Percentiles rank a stretch among this genome's conserved stretches.
These are phyloP conservation scores for Philonicus albiceps DNA, from an alignment of 2,888 invertebrate species.

Conservation along the genomic window DNA sequence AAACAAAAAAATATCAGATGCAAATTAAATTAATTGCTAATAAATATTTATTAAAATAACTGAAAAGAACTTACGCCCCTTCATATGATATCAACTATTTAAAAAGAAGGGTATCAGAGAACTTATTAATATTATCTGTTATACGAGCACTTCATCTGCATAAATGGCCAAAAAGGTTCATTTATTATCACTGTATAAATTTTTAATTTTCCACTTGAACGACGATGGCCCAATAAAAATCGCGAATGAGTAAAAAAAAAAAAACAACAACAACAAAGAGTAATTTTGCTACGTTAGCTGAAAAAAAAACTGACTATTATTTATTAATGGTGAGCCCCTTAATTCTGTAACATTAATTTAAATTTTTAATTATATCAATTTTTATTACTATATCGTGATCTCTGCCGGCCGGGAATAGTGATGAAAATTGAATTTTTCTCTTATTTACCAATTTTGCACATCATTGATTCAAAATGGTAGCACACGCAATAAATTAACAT, in stretches of 20 bases:
- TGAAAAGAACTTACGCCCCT: not conserved
- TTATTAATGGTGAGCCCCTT: not conserved
- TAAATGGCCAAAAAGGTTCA: not conserved
- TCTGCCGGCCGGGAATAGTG: not conserved
- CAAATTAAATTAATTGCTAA: not conserved
- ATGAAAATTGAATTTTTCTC: slow-evolving; percentile 25
- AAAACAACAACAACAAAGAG: no score
- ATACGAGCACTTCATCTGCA: not conserved
- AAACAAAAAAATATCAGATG: not conserved
- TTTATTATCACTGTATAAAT: not conserved
- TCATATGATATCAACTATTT: not conserved
- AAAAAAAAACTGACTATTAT: not conserved
- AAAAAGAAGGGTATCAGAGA: not conserved
- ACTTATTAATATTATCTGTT: not conserved
- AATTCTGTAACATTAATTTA: slow-evolving; percentile 12
- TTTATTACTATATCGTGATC: not conserved
- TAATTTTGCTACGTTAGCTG: not conserved
- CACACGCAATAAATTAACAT: not conserved
- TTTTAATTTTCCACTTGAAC: slow-evolving; percentile 12
- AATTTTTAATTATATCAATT: slow-evolving; percentile 29
- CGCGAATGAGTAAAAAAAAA: not conserved
- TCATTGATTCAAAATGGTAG: not conserved
- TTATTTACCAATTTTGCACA: slow-evolving; percentile 15
- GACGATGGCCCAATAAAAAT: not conserved
- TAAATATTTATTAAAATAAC: not conserved